These are phyloP conservation scores for Calcarius ornatus DNA, from an alignment of 2,113 vertebrate genomes.

Conservation along the genomic window DNA sequence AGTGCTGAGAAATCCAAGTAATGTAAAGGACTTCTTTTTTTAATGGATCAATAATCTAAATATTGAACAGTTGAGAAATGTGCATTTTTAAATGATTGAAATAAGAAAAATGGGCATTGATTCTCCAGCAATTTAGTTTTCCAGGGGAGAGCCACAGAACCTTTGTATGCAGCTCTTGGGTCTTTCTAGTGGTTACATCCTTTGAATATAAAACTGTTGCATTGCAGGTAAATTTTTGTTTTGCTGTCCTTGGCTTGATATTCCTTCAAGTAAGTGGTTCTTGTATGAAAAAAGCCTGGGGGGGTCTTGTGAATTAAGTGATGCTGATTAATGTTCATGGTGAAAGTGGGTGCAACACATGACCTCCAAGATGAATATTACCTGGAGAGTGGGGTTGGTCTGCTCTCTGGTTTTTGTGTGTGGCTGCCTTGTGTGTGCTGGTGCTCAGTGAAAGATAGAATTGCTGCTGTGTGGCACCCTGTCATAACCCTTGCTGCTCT, in stretches of 20 bases:
- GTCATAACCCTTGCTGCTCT: neutral
- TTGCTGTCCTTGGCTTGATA: neutral
- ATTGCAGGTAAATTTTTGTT: slow-evolving; percentile 6
- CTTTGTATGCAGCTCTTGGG: slow-evolving; percentile 25
- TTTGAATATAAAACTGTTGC: slow-evolving; percentile 46
- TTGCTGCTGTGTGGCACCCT: neutral
- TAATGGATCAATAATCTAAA: neutral
- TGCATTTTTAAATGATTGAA: neutral
- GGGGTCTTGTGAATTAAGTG: neutral
- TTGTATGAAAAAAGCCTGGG: neutral
- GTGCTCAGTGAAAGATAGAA: neutral
- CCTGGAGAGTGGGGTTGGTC: neutral
- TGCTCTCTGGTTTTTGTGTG: neutral
- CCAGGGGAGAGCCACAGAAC: neutral
- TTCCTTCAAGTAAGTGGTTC: neutral
- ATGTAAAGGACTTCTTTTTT: neutral
- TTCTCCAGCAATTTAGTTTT: slow-evolving; percentile 6
- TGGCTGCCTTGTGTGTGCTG: neutral
- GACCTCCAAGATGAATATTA: neutral
- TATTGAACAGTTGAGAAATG: slow-evolving; percentile 22
- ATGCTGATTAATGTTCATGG: neutral
- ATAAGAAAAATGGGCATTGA: slow-evolving; percentile 18
- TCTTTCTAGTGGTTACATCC: neutral
- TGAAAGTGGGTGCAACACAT: neutral
- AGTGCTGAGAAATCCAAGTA: neutral